phyloP scores from a whole-genome alignment of 2,113 vertebrate genomes.

The Cyprinodon variegatus region DNA sequence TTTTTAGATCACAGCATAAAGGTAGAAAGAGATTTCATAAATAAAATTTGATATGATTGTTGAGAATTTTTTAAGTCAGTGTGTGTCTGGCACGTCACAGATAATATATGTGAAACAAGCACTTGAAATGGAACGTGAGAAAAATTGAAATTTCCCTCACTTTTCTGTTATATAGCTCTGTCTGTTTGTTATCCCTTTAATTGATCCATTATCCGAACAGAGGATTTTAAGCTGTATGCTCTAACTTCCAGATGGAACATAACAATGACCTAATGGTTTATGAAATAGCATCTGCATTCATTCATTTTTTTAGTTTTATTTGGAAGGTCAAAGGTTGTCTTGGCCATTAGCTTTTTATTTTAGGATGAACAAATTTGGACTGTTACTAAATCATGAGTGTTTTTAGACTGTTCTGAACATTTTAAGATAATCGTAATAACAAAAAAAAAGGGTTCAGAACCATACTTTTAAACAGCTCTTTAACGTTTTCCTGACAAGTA shows the following conservation, averaged over 20 bases:
- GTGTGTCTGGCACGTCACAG: not conserved
- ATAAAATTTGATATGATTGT: not conserved
- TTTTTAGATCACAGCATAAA: not conserved
- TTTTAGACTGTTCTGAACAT: not conserved
- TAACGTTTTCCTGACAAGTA: not conserved
- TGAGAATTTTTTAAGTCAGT: not conserved
- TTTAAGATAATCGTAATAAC: not conserved
- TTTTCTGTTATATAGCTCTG: not conserved
- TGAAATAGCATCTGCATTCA: not conserved
- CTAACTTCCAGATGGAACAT: not conserved
- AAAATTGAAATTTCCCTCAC: not conserved
- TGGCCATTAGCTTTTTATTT: not conserved
- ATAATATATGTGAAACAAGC: not conserved
- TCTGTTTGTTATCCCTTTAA: not conserved
- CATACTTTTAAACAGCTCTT: not conserved
- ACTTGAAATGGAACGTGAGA: not conserved
- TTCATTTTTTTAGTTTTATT: not conserved
- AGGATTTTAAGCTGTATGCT: not conserved
- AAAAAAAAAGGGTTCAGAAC: not conserved
- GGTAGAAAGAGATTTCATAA: not conserved
- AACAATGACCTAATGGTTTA: not conserved
- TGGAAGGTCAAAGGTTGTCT: not conserved
- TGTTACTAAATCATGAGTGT: not conserved
- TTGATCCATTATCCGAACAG: not conserved
- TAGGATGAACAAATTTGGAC: not conserved